Evolutionary conservation across 2,113 vertebrate genomes (phyloP).

Genomic region (Rhabdornis inornatus): DNA sequence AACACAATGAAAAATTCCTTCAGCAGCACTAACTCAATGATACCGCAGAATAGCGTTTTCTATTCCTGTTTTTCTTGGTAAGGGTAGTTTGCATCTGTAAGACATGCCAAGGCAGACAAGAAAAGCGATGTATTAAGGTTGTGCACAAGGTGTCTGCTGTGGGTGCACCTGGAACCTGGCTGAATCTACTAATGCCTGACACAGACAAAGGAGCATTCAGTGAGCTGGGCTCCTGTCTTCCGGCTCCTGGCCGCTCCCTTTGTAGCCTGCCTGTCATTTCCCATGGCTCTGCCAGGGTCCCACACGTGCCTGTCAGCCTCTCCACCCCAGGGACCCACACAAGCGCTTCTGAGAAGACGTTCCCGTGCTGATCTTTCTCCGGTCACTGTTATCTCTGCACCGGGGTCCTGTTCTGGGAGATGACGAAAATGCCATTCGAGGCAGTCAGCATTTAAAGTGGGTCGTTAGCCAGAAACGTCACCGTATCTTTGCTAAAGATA

Average conservation of each 20-base stretch:
- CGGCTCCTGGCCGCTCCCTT: background rate
- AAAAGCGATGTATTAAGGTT: background rate
- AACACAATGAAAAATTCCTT: background rate
- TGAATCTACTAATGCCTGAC: background rate
- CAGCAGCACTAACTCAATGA: background rate
- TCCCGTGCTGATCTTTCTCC: background rate
- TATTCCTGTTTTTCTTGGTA: background rate
- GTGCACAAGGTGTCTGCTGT: background rate
- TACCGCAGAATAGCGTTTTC: background rate
- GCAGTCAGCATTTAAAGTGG: constrained; percentile 58
- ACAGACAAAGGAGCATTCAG: background rate
- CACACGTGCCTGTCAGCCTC: fast-evolving
- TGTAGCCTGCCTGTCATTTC: fast-evolving
- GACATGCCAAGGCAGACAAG: background rate
- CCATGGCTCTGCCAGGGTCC: background rate
- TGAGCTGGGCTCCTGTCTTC: background rate
- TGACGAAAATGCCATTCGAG: constrained; percentile 16
- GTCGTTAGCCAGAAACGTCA: background rate
- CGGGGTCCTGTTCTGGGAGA: background rate
- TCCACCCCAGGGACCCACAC: fast-evolving
- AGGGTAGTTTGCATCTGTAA: background rate
- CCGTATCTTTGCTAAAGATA: constrained; percentile 55
- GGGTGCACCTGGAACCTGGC: background rate
- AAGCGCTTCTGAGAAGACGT: background rate
- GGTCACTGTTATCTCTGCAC: background rate